Conservation (phyloP, 2,113 vertebrate genomes). For the Parus major region DNA sequence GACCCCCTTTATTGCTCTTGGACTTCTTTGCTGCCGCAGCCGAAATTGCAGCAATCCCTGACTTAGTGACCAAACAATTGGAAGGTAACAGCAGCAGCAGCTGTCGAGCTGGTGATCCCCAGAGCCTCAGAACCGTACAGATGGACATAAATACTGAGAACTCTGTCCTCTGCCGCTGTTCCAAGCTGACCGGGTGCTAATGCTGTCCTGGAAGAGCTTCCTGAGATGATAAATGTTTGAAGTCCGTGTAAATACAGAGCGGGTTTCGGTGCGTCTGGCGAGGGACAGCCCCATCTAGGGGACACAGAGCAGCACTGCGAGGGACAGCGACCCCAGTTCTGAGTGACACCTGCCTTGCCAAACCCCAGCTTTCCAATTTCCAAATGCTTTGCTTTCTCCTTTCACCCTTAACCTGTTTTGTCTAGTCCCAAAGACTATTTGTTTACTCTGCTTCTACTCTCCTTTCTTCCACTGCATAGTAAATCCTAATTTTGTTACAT, state of each 20-base stretch:
- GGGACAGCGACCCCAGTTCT: rapidly evolving
- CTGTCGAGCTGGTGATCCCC: background rate
- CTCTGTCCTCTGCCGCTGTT: background rate
- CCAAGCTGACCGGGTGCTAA: background rate
- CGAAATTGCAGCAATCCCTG: background rate
- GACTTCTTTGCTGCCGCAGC: background rate
- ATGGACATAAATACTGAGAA: background rate
- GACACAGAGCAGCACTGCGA: background rate
- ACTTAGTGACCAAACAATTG: background rate
- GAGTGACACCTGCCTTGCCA: background rate
- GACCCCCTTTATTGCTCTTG: background rate
- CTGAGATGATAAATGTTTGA: background rate
- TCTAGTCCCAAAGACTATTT: background rate
- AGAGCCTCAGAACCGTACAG: background rate
- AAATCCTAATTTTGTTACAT: background rate
- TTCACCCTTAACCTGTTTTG: background rate
- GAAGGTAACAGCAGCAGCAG: background rate
- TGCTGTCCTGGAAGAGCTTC: constrained; percentile 1
- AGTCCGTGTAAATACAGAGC: background rate
- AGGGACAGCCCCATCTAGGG: constrained; percentile 29
- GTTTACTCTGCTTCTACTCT: background rate
- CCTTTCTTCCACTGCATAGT: background rate
- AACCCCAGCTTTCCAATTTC: background rate
- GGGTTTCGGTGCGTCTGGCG: background rate
- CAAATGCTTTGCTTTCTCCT: background rate